Percentiles rank a stretch among this genome's conserved stretches.
These are phyloP conservation scores for Ophion costatus DNA, from an alignment of 2,888 invertebrate species.

Conservation along the genomic window DNA sequence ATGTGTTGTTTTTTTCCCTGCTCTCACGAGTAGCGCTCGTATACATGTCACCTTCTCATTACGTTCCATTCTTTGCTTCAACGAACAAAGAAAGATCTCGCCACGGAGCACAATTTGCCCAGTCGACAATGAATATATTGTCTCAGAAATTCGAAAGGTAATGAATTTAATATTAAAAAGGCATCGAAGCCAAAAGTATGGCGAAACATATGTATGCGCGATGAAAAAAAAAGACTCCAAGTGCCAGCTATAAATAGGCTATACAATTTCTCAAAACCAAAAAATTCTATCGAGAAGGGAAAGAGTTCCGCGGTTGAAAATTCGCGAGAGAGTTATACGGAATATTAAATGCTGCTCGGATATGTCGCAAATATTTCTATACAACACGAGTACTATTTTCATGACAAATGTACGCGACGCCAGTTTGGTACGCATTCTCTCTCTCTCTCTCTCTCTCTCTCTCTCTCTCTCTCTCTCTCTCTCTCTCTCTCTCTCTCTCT, in stretches of 20 bases:
- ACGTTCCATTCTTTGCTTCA: slow-evolving; percentile 10
- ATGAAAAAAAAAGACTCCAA: not conserved
- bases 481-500: not conserved
- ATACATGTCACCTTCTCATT: slow-evolving; percentile 13
- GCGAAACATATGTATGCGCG: slow-evolving; percentile 8
- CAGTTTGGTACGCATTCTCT: slow-evolving; percentile 28
- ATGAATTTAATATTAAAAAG: slow-evolving; percentile 6
- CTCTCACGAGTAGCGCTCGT: not conserved
- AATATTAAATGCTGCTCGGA: slow-evolving; percentile 43
- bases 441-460: not conserved
- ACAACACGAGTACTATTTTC: not conserved
- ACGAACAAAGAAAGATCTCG: slow-evolving; percentile 23
- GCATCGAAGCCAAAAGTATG: not conserved
- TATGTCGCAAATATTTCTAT: slow-evolving; percentile 3
- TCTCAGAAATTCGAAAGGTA: slow-evolving; percentile 15
- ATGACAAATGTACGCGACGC: slow-evolving; percentile 1
- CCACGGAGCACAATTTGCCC: not conserved
- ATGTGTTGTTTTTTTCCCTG: slow-evolving; percentile 1
- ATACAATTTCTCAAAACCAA: not conserved
- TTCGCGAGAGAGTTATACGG: slow-evolving; percentile 4
- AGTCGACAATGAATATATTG: not conserved
- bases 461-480: not conserved
- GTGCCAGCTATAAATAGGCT: slow-evolving; percentile 24
- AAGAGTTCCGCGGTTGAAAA: slow-evolving; percentile 33
- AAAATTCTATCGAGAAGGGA: not conserved